Percentiles rank a stretch among this genome's conserved stretches.
Conservation (phyloP, 2,888 invertebrate species). For the Eristalinus sepulchralis region DNA sequence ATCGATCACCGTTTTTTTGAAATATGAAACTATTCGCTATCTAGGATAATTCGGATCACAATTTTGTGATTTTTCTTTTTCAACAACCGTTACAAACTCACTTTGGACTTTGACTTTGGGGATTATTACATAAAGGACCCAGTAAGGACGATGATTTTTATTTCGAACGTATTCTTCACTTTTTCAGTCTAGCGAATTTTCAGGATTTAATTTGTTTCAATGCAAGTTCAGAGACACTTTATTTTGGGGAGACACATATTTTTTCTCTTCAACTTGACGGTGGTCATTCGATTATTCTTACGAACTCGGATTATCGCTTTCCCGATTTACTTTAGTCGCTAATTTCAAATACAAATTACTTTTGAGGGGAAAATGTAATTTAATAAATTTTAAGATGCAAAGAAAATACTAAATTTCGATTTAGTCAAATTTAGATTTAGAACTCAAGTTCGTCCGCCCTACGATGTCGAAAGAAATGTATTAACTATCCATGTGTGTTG, state of each 20-base stretch:
- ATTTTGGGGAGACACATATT: constrained; percentile 15
- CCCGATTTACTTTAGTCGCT: not conserved
- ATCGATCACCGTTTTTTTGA: not conserved
- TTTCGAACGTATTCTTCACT: not conserved
- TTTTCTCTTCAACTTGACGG: not conserved
- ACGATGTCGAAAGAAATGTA: constrained; percentile 57
- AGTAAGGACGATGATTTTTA: not conserved
- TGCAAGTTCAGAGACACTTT: not conserved
- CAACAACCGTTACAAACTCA: not conserved
- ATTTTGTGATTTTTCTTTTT: not conserved
- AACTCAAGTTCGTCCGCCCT: constrained; percentile 62
- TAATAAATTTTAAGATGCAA: constrained; percentile 10
- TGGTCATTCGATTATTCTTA: not conserved
- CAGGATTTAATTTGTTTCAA: not conserved
- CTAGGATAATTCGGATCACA: not conserved
- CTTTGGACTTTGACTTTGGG: not conserved
- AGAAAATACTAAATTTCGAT: constrained; percentile 47
- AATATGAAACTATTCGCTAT: not conserved
- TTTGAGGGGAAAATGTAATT: not conserved
- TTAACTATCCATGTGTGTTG: constrained; percentile 61
- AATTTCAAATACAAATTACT: not conserved
- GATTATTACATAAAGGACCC: not conserved
- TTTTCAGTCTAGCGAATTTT: not conserved
- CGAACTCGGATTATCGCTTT: not conserved
- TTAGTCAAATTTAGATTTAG: constrained; percentile 64